phyloP scores from a whole-genome alignment of 1,140 invertebrate genomes.

The Drosophila ogumai region DNA sequence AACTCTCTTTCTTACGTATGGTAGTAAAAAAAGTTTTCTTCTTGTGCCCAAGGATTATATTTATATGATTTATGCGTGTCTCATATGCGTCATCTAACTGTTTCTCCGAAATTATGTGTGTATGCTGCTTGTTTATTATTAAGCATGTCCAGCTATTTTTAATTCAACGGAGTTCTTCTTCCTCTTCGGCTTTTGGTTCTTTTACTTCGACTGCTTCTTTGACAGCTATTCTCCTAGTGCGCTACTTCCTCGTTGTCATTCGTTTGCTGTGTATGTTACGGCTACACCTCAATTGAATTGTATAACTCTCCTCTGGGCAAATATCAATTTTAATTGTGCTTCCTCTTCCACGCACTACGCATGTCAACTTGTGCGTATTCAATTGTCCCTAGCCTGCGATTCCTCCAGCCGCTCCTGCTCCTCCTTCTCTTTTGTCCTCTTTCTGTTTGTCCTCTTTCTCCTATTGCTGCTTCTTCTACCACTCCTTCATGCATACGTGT shows the following conservation, averaged over 20 bases:
- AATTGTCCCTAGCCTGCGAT: conserved; percentile 59
- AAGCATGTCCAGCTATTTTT: conserved; percentile 50
- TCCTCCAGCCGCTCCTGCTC: conserved; percentile 1
- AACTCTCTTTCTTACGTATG: neutral
- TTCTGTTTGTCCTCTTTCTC: conserved; percentile 1
- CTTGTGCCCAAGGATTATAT: neutral
- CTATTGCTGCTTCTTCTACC: neutral
- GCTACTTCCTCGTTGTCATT: conserved; percentile 2
- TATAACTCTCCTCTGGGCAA: conserved; percentile 59
- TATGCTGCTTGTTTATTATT: conserved; percentile 29
- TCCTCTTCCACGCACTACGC: conserved; percentile 80
- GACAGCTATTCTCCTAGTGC: neutral
- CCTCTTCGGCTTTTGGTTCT: neutral
- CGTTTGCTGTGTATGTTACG: conserved; percentile 7
- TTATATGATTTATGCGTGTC: conserved; percentile 15
- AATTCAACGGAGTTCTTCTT: conserved; percentile 11
- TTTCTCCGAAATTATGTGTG: neutral
- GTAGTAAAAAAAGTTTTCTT: neutral
- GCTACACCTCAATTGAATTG: conserved; percentile 59
- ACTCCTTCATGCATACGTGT: conserved; percentile 2
- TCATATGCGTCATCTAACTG: conserved; percentile 36
- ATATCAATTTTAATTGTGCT: conserved; percentile 81
- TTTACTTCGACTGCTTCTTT: neutral
- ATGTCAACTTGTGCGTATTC: conserved; percentile 78
- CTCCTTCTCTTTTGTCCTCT: conserved; percentile 4